phyloP scores from a whole-genome alignment of 1,140 invertebrate genomes.

The Maniola jurtina region DNA sequence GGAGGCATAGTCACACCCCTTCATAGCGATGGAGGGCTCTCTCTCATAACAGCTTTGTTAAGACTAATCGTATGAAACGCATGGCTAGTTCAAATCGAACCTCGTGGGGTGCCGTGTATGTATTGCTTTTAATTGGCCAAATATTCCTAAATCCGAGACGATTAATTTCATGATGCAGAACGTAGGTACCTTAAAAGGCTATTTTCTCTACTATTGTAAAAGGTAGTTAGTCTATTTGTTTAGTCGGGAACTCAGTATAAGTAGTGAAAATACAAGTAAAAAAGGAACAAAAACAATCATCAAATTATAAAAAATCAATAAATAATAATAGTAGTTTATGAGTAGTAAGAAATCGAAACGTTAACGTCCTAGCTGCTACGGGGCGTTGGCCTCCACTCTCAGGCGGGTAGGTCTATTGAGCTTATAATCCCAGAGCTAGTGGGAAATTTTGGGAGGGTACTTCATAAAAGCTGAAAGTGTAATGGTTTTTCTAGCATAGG shows the following conservation, averaged over 20 bases:
- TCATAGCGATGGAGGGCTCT: neutral
- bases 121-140: neutral
- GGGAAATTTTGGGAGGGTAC: neutral
- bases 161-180: neutral
- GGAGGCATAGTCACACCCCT: neutral
- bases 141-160: neutral
- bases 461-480: neutral
- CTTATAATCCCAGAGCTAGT: neutral
- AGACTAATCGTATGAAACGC: constrained; percentile 4
- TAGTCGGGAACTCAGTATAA: too few species aligned
- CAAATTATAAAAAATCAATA: neutral
- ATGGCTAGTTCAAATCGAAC: neutral
- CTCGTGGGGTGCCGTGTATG: neutral
- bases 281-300: neutral
- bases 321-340: neutral
- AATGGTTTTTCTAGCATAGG: neutral
- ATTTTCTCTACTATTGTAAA: too few species aligned
- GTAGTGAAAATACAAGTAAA: neutral
- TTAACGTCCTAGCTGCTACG: neutral
- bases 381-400: neutral
- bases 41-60: constrained; percentile 2
- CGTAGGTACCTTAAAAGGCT: too few species aligned
- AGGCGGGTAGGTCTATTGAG: neutral
- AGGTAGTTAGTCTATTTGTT: too few species aligned
- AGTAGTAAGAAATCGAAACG: neutral